Conservation (phyloP, 2,888 invertebrate genomes). For the Ectobius pallidus region DNA sequence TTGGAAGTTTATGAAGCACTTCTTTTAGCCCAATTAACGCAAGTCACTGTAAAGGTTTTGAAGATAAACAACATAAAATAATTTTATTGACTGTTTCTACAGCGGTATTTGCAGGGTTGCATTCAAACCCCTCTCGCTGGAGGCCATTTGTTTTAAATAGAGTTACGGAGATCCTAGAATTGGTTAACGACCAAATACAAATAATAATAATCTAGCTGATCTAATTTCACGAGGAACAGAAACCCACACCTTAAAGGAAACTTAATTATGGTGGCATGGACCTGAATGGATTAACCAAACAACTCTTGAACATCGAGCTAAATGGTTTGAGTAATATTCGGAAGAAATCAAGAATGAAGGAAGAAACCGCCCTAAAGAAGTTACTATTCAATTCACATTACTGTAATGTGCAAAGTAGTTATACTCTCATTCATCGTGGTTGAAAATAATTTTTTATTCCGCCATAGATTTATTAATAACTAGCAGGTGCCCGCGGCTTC, state of each 20-base stretch:
- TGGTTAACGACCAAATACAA: too few relatives aligned
- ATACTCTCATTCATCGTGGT: neutral
- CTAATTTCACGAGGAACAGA: neutral
- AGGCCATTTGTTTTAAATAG: neutral
- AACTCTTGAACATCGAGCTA: neutral
- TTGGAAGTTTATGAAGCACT: neutral
- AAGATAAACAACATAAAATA: too few relatives aligned
- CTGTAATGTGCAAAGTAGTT: neutral
- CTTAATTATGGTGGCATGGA: neutral
- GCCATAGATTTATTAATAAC: too few relatives aligned
- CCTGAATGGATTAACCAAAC: neutral
- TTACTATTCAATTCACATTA: neutral
- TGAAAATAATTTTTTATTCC: too few relatives aligned
- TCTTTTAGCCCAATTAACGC: neutral
- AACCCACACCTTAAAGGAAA: neutral
- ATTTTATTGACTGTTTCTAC: neutral
- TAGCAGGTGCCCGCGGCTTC: too few relatives aligned
- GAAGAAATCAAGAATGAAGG: neutral
- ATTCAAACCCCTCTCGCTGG: neutral
- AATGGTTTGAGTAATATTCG: neutral
- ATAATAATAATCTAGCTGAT: neutral
- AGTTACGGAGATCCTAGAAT: neutral
- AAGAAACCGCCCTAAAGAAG: neutral
- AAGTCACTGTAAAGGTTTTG: neutral
- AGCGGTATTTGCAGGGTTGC: neutral